Base-by-base conservation (phyloP, 2,797 vertebrate genomes). In the Lates japonicus region DNA sequence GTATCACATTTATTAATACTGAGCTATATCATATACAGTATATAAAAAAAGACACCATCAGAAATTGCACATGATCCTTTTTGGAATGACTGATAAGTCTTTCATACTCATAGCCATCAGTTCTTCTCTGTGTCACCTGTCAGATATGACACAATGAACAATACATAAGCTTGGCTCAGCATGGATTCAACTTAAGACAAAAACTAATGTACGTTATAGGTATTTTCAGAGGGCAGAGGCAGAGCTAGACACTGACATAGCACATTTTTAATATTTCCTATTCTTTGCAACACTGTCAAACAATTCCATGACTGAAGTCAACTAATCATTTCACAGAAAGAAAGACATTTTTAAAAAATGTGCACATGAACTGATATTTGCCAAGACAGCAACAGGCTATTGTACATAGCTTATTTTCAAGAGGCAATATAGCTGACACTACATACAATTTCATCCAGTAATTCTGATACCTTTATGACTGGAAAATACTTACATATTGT, bases 51-150 rank as follows among this genome's bases (percentile, higher is more conserved):
- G 74, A 91, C 79, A 84, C 69, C 66, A 79, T 88, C 72, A 87
- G 70, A 88, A 88, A 89, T 88, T 86, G 79, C 86, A 90, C 81
- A 87, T 66, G 48, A 63, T 83, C 73, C 52, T 83, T 77, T 91
- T 88, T 90, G 87, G 87, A 91, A 87, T 78, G 80, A 81, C 54
- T 71, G 64, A 80, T 60, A 72, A 22, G 69, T 77, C 25, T 76
- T 82, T 78, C 20, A 42, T n/a, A 73, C 62, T 33, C 14, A 82
- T 41, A 69, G 58, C 58, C 41, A 33, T 77, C 55, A 55, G 4
- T 70, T 80, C 48, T 57, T 63, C 62, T 67, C 48, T n/a, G n/a
- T 51, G 73, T 71, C 77, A 59, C 55, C 59, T 49, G 58, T 73
- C 70, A 80, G 48, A 83, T 82, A 59, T 77, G 80, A 88, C 84